Conservation (phyloP, 2,888 invertebrate species). For the Rhopalosiphum nymphaeae region DNA sequence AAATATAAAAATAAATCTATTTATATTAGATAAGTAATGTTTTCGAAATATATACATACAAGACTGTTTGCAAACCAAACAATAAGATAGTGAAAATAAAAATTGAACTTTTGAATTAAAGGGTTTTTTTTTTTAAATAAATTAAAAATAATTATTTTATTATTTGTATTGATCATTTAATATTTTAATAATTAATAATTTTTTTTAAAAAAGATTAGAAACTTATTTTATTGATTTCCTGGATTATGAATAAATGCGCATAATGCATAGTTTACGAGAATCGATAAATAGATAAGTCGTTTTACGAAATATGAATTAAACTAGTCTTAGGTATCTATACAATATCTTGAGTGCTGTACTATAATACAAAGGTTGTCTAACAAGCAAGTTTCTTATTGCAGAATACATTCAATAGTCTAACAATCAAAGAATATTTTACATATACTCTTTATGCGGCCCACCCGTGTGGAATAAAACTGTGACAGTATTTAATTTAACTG, state of each 20-base stretch:
- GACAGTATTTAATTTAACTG: background rate
- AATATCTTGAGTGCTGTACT: background rate
- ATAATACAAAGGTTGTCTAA: background rate
- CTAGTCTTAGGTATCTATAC: background rate
- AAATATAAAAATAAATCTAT: constrained; percentile 39
- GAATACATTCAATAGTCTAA: background rate
- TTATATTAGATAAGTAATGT: constrained; percentile 15
- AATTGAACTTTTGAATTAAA: background rate
- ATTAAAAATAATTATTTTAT: no score
- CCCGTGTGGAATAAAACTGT: background rate
- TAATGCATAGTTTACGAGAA: background rate
- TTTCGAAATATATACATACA: background rate
- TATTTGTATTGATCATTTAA: no score
- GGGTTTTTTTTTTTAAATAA: no score
- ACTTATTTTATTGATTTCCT: background rate
- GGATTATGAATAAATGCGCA: background rate
- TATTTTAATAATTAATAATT: no score
- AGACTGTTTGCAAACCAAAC: background rate
- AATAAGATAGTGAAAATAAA: background rate
- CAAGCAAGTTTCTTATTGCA: background rate
- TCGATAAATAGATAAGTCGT: background rate
- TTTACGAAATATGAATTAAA: background rate
- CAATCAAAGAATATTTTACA: background rate
- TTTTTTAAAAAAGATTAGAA: background rate
- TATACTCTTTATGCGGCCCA: background rate